These are phyloP conservation scores for Cryptotis parvus DNA, from an alignment of 2,113 vertebrate genomes.

Conservation along the genomic window DNA sequence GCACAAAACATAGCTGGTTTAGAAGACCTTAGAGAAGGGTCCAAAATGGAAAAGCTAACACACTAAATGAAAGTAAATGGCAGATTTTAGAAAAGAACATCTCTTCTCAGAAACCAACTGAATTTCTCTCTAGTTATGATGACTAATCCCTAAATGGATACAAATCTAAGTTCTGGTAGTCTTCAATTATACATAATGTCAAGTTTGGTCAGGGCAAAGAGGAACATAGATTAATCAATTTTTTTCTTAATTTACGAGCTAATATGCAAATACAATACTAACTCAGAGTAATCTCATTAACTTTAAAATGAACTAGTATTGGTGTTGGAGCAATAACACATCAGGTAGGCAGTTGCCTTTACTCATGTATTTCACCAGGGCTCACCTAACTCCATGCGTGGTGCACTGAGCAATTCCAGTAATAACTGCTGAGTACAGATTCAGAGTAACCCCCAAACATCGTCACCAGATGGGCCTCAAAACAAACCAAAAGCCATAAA, in stretches of 20 bases:
- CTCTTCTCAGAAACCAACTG: background rate
- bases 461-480: too few species aligned
- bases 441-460: too few species aligned
- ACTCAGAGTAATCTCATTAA: constrained; percentile 57
- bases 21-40: background rate
- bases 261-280: constrained; percentile 51
- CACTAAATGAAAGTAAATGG: background rate
- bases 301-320: background rate
- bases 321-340: too few species aligned
- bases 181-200: background rate
- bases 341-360: too few species aligned
- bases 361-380: too few species aligned
- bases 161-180: background rate
- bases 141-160: background rate
- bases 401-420: too few species aligned
- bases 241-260: background rate
- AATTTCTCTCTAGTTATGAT: background rate
- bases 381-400: too few species aligned
- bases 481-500: too few species aligned
- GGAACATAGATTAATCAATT: background rate
- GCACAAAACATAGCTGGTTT: background rate
- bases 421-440: too few species aligned
- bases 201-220: background rate
- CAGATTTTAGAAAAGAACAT: background rate
- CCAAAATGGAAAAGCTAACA: background rate